Percentiles rank a stretch among this genome's conserved stretches.
Evolutionary conservation across 2,797 vertebrate genomes (phyloP).

Genomic region (Tinamus major): DNA sequence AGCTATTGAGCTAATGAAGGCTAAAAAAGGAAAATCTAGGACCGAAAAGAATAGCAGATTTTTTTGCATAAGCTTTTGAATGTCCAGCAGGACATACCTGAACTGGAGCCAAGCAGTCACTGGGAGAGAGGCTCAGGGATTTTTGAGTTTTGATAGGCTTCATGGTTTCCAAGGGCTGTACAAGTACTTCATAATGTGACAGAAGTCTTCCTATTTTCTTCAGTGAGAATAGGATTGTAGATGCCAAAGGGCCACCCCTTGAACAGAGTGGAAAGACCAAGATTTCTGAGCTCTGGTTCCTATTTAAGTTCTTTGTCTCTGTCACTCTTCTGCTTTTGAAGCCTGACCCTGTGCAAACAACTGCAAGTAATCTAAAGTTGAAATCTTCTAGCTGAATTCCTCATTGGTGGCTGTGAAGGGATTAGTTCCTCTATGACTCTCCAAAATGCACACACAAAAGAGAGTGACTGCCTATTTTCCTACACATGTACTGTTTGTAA

Average conservation of each 20-base stretch:
- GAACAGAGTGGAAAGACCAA: slow-evolving; percentile 50
- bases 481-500: neutral
- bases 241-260: slow-evolving; percentile 16
- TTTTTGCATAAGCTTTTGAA: neutral
- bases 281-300: slow-evolving; percentile 59
- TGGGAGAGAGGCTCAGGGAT: neutral
- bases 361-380: slow-evolving; percentile 55
- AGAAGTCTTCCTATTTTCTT: neutral
- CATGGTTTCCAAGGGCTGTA: neutral
- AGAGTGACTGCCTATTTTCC: neutral
- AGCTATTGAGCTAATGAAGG: neutral
- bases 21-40: neutral
- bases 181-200: neutral
- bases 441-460: neutral
- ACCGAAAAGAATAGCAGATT: neutral
- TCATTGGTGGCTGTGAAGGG: slow-evolving; percentile 40
- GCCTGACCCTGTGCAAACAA: slow-evolving; percentile 44
- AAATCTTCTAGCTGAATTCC: slow-evolving; percentile 18
- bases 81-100: neutral
- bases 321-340: slow-evolving; percentile 65
- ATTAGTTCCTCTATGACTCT: neutral
- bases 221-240: neutral
- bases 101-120: neutral
- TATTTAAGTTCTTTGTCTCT: slow-evolving; percentile 40
- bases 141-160: neutral